Conservation (phyloP, 2,888 invertebrate genomes). For the Disparrhopalites patrizii region DNA sequence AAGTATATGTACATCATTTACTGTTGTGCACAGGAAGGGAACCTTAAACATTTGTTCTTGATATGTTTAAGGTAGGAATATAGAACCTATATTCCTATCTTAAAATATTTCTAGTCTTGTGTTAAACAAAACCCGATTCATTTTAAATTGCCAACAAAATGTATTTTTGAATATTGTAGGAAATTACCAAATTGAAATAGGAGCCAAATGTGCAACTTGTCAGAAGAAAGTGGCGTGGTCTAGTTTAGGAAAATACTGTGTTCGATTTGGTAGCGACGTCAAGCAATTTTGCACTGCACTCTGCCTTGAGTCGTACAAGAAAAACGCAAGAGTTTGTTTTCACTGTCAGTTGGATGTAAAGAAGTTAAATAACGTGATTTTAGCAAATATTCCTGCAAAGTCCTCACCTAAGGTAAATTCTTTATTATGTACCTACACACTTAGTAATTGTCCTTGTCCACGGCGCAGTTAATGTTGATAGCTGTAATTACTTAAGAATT, state of each 20-base stretch:
- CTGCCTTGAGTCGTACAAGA: conserved; percentile 84
- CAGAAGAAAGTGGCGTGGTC: conserved; percentile 68
- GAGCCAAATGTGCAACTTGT: conserved; percentile 76
- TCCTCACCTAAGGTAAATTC: conserved; percentile 38
- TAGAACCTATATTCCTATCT: neutral
- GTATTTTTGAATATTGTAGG: conserved; percentile 50
- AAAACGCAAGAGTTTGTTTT: conserved; percentile 82
- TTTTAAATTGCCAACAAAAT: too few relatives aligned
- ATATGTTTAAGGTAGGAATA: neutral
- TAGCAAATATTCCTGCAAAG: conserved; percentile 46
- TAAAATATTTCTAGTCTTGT: conserved; percentile 2
- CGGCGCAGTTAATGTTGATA: neutral
- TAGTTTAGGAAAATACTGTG: conserved; percentile 86
- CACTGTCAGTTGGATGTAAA: conserved; percentile 87
- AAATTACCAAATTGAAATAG: conserved; percentile 70
- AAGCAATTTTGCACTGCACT: conserved; percentile 84
- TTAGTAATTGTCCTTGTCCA: neutral
- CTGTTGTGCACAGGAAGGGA: too few relatives aligned
- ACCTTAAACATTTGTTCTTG: neutral
- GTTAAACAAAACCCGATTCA: too few relatives aligned
- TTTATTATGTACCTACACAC: neutral
- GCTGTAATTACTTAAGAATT: too few relatives aligned
- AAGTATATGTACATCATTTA: too few relatives aligned
- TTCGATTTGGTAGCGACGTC: conserved; percentile 85
- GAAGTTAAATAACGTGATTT: conserved; percentile 40